Base-by-base conservation (phyloP, 2,888 invertebrate genomes). In the Allygus modestus region DNA sequence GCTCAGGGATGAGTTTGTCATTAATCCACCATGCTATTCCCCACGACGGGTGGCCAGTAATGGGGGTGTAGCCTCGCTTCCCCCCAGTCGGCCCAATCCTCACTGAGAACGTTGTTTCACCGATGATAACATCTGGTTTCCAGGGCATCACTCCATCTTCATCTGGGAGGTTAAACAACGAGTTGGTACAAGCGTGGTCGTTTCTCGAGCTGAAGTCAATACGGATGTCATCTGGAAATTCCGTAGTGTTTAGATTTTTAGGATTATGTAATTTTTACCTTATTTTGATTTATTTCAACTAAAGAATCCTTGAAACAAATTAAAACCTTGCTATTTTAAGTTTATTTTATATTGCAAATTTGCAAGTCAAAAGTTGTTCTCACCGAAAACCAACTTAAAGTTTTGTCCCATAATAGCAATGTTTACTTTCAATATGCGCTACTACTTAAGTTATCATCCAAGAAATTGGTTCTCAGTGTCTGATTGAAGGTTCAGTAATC, bases 1-100 rank as follows among this genome's bases (percentile, higher is more conserved):
- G 91, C 91, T 98, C 97, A 0, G 98, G 98, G 87, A 97, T 97
- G 26, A 98, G 93, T 87, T 94, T 92, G 89, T 97, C 97, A 91
- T 98, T 97, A 89, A 98, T 94, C 91, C 97, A 98, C 97, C 97
- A 98, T 23, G 97, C 96, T 86, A 97, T 96, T 84, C 97, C 97
- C 96, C 97, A 97, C 0, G 96, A 95, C 7, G 96, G 95, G 87
- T 93, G 92, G 71, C 93, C 94, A 17, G 97, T 97, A 83, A 96
- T 93, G 0, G 95, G 93, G 0, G 95, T 93, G 90, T 97, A 97
- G 0, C 97, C 97, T 1, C 95, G 91, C 81, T 93, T 93, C 0
- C 96, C 96, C 0, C 96, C 97, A 0, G 96, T 95, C 0, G 97
- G 97, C 0, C 97, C 97, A 88, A 97, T 96, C 88, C 94, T 92